phyloP scores from a whole-genome alignment of 2,797 vertebrate species.

The Eptatretus atami region DNA sequence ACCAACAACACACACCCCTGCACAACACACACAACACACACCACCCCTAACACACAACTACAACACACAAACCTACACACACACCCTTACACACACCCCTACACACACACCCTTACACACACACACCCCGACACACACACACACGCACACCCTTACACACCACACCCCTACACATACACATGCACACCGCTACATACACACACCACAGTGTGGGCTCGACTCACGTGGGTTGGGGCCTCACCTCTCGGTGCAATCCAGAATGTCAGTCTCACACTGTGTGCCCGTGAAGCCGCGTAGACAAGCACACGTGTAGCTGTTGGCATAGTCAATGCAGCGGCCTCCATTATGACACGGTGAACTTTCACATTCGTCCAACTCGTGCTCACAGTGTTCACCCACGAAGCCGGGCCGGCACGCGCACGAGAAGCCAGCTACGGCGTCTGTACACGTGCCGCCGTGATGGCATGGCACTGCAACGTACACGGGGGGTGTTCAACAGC shows the following conservation, averaged over 20 bases:
- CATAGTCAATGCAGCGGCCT: constrained; percentile 68
- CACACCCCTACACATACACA: too few relatives aligned
- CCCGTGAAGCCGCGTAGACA: constrained; percentile 62
- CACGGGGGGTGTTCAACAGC: background rate
- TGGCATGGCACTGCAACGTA: constrained; percentile 41
- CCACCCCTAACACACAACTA: too few relatives aligned
- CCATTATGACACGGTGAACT: constrained; percentile 64
- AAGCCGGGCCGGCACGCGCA: constrained; percentile 60
- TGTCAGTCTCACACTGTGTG: constrained; percentile 80
- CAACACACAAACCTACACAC: too few relatives aligned
- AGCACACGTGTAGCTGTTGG: constrained; percentile 73
- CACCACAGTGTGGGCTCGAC: too few relatives aligned
- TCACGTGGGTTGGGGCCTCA: constrained; percentile 12
- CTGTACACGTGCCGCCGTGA: constrained; percentile 50
- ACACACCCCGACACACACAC: too few relatives aligned
- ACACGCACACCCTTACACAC: too few relatives aligned
- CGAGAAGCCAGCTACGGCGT: constrained; percentile 28
- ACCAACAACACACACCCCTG: too few relatives aligned
- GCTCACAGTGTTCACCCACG: constrained; percentile 35
- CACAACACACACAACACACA: too few relatives aligned
- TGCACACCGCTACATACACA: too few relatives aligned
- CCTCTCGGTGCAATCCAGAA: constrained; percentile 89
- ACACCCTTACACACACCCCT: too few relatives aligned
- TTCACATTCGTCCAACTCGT: constrained; percentile 74
- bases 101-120: too few relatives aligned